A percentile compares a stretch with the other conserved stretches of the same genome.
phyloP scores from a whole-genome alignment of 2,888 invertebrate genomes.

The Melanchra persicariae region DNA sequence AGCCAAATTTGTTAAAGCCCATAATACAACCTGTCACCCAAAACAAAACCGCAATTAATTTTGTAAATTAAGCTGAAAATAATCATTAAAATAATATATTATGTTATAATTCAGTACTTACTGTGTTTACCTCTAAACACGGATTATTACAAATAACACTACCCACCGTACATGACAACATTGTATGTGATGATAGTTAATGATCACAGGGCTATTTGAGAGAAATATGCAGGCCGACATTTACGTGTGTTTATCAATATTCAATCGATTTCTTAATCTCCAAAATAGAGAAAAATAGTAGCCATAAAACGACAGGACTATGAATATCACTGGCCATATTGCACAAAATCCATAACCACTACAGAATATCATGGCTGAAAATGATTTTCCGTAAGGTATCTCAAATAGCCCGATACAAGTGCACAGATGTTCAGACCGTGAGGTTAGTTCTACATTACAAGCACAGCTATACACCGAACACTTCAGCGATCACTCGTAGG shows the following conservation, averaged over 20 bases:
- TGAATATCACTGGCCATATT: slow-evolving; percentile 2
- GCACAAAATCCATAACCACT: slow-evolving; percentile 16
- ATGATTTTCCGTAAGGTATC: neutral
- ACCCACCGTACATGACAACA: slow-evolving; percentile 40
- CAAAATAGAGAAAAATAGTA: neutral
- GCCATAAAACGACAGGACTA: too few species aligned
- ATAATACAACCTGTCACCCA: slow-evolving; percentile 3
- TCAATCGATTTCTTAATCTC: neutral
- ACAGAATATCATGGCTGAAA: neutral
- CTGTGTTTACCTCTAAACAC: slow-evolving; percentile 49
- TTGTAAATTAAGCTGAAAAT: slow-evolving; percentile 58
- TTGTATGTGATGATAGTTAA: slow-evolving; percentile 22
- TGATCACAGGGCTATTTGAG: slow-evolving; percentile 27
- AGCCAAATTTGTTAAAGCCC: neutral
- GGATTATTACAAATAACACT: slow-evolving; percentile 35
- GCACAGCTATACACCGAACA: slow-evolving; percentile 30
- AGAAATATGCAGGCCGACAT: neutral
- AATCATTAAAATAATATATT: slow-evolving; percentile 27
- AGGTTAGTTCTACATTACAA: slow-evolving; percentile 51
- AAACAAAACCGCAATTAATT: slow-evolving; percentile 3
- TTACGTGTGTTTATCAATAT: neutral
- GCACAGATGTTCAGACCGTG: slow-evolving; percentile 41
- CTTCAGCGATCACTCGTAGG: slow-evolving; percentile 11
- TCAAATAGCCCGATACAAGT: slow-evolving; percentile 34
- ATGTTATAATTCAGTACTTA: slow-evolving; percentile 53